Percentiles rank a stretch among this genome's conserved stretches.
phyloP scores from a whole-genome alignment of 2,797 vertebrate genomes.

The Ara ararauna region DNA sequence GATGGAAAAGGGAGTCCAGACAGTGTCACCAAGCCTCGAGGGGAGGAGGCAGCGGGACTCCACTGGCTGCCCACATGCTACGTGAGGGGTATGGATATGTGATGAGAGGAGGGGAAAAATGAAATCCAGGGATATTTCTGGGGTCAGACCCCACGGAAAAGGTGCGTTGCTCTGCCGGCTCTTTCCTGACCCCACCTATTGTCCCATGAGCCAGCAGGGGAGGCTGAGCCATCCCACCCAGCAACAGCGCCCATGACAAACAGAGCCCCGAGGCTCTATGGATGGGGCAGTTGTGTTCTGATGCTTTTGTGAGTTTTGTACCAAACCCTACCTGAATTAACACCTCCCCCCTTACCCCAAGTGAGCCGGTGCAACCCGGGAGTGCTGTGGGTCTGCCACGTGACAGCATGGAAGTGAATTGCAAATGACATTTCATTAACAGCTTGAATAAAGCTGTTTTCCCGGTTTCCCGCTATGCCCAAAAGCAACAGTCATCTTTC shows the following conservation, averaged over 20 bases:
- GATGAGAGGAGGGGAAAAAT: background rate
- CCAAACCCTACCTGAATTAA: background rate
- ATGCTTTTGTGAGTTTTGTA: background rate
- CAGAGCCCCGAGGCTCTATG: background rate
- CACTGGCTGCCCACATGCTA: fast-evolving
- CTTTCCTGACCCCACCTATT: background rate
- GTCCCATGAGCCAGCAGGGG: background rate
- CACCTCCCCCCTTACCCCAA: background rate
- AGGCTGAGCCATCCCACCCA: background rate
- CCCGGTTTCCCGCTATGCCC: conserved; percentile 35
- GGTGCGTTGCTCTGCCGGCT: background rate
- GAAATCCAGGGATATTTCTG: background rate
- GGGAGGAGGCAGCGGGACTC: background rate
- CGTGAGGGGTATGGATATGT: fast-evolving
- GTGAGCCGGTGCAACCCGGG: background rate
- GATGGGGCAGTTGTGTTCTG: fast-evolving
- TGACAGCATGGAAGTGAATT: conserved; percentile 60
- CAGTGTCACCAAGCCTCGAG: fast-evolving
- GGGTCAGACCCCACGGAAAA: background rate
- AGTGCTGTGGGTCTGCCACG: conserved; percentile 2
- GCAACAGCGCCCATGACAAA: background rate
- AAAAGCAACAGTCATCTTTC: background rate
- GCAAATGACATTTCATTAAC: conserved; percentile 77
- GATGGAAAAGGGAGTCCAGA: background rate
- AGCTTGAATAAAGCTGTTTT: conserved; percentile 73